These are phyloP conservation scores for Sebastes fasciatus DNA, from an alignment of 2,113 vertebrate species.

Conservation along the genomic window DNA sequence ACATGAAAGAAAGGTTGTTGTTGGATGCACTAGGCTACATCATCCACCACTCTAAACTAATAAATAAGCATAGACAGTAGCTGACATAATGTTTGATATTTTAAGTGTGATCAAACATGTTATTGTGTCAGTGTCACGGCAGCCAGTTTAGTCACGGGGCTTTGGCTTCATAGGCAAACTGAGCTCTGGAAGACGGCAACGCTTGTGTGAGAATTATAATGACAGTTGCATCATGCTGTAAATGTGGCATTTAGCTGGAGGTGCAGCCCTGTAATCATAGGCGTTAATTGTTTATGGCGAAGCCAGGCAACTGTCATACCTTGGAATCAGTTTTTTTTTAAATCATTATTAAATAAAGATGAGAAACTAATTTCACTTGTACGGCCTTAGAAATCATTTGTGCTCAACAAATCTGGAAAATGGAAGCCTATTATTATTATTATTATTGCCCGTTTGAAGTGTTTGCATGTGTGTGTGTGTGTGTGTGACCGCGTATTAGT, in stretches of 20 bases:
- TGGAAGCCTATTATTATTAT: neutral
- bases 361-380: neutral
- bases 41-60: neutral
- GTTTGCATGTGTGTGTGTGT: neutral
- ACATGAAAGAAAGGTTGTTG: neutral
- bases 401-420: neutral
- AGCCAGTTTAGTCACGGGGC: neutral
- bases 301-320: neutral
- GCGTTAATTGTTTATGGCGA: neutral
- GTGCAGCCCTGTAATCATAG: slow-evolving; percentile 7
- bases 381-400: neutral
- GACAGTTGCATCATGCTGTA: neutral
- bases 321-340: neutral
- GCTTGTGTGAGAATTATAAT: neutral
- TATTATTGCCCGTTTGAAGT: neutral
- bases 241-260: neutral
- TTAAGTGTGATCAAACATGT: neutral
- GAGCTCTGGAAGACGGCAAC: neutral
- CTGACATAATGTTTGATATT: neutral
- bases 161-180: neutral
- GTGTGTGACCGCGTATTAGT: neutral
- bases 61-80: neutral
- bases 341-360: neutral
- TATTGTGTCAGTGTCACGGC: neutral
- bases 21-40: neutral